These are phyloP conservation scores for Sipha maydis DNA, from an alignment of 2,888 invertebrate species.

Conservation along the genomic window DNA sequence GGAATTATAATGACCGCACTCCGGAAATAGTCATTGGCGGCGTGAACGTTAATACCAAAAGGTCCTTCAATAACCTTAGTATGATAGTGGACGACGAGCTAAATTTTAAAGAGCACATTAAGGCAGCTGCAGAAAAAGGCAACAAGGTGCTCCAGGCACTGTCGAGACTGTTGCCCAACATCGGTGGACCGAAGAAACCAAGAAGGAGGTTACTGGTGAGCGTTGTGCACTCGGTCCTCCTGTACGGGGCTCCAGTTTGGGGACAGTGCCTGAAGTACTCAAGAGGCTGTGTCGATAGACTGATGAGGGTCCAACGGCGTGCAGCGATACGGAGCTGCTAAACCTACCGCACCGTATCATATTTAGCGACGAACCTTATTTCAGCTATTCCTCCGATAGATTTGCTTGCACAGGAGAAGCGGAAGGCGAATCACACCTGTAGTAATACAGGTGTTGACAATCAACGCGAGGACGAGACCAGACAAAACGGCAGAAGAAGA, in stretches of 20 bases:
- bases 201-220: not conserved
- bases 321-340: not conserved
- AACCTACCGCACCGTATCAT: not conserved
- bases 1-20: not conserved
- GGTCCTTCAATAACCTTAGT: not conserved
- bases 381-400: not conserved
- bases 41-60: not conserved
- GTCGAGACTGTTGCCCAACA: not conserved
- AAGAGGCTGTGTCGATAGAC: not conserved
- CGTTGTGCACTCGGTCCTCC: not conserved
- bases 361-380: not conserved
- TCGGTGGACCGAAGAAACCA: not conserved
- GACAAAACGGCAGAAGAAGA: too few species aligned
- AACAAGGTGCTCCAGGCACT: not conserved
- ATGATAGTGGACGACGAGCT: too few species aligned
- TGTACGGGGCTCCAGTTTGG: not conserved
- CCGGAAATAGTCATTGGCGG: not conserved
- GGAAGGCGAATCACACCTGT: too few species aligned
- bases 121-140: not conserved
- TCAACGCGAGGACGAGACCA: too few species aligned
- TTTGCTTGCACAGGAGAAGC: not conserved
- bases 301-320: not conserved
- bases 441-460: too few species aligned
- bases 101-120: not conserved
- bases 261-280: not conserved